Evolutionary conservation across 2,888 invertebrate genomes (phyloP), one percentile per base, ranked within the genome.

Genomic region (Folsomia candida): DNA sequence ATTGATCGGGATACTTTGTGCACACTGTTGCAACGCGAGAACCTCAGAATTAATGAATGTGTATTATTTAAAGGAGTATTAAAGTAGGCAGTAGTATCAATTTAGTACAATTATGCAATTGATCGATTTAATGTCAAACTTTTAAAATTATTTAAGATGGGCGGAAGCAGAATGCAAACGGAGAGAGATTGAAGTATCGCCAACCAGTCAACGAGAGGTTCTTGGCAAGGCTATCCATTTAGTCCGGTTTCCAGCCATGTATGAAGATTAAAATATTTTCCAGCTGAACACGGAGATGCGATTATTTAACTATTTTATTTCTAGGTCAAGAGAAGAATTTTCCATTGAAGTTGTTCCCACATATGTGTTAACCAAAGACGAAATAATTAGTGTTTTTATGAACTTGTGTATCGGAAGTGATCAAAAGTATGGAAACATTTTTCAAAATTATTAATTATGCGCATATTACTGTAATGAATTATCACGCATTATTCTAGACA

Each of bases 211-310:
- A 81, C 84, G 91, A 73, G 83, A 84, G 71, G 89, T 90, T 0
- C 84, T 93, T 0, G 91, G 90, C 0, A 82, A 87, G 65, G 90
- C 91, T 0, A 86, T 93, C 77, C 86, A 88, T 51, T 86, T 91
- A 0, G 89, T 93, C 67, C 85, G 93, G 27, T 93, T 92, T 82
- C 92, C 93, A 0, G 83, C 92, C 25, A 93, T 93, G 92, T 51
- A 22, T 25, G 57, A 51, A 57, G 20, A 11, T 57, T n/a, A 57
- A 6, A 6, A 6, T 18, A 57, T 57, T 11, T 11, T 47, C 47
- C 47, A 11, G 47, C 6, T 6, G 9, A n/a, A 11, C 6, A n/a
- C 9, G 20, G 20, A 57, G 9, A 6, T n/a, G 6, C 6, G 6
- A 57, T n/a, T 57, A 57, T 18, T n/a, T 57, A 57, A 11, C 20